Conservation (phyloP, 2,797 vertebrate species). For the Microctenopoma lineatum region DNA sequence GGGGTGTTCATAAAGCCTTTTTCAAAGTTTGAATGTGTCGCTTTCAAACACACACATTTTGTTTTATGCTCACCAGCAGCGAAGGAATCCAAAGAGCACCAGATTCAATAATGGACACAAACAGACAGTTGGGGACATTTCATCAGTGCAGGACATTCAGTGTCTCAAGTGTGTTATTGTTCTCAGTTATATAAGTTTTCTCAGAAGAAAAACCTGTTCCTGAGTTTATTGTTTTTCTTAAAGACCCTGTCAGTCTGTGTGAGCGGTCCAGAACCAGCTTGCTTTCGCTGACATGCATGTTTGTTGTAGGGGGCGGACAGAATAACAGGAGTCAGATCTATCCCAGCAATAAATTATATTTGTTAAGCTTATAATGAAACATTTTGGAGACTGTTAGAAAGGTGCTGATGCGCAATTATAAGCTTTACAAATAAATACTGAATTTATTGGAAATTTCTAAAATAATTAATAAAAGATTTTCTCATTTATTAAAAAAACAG, state of each 20-base stretch:
- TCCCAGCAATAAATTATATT: slow-evolving; percentile 42
- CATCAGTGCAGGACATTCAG: slow-evolving; percentile 36
- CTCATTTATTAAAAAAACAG: slow-evolving; percentile 13
- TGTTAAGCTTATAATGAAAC: slow-evolving; percentile 50
- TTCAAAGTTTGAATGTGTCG: slow-evolving; percentile 39
- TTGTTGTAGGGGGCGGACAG: slow-evolving; percentile 38
- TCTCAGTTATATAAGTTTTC: slow-evolving; percentile 19
- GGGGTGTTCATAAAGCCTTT: slow-evolving; percentile 28
- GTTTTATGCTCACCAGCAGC: slow-evolving; percentile 68
- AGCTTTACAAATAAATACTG: slow-evolving; percentile 40
- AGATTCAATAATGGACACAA: slow-evolving; percentile 34
- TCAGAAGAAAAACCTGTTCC: slow-evolving; percentile 26
- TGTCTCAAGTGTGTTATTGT: slow-evolving; percentile 19
- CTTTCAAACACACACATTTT: slow-evolving; percentile 34
- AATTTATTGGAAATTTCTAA: slow-evolving; percentile 49
- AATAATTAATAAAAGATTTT: not conserved
- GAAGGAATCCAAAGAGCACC: slow-evolving; percentile 70
- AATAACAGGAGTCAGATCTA: slow-evolving; percentile 26
- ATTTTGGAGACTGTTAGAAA: slow-evolving; percentile 8
- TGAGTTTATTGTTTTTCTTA: slow-evolving; percentile 37
- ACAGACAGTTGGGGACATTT: slow-evolving; percentile 26
- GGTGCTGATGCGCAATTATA: slow-evolving; percentile 20
- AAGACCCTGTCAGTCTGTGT: slow-evolving; percentile 31
- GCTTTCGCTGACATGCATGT: slow-evolving; percentile 66
- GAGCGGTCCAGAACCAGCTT: slow-evolving; percentile 33